Evolutionary conservation across 2,797 vertebrate species (phyloP).

Genomic region (Uromys caudimaculatus): DNA sequence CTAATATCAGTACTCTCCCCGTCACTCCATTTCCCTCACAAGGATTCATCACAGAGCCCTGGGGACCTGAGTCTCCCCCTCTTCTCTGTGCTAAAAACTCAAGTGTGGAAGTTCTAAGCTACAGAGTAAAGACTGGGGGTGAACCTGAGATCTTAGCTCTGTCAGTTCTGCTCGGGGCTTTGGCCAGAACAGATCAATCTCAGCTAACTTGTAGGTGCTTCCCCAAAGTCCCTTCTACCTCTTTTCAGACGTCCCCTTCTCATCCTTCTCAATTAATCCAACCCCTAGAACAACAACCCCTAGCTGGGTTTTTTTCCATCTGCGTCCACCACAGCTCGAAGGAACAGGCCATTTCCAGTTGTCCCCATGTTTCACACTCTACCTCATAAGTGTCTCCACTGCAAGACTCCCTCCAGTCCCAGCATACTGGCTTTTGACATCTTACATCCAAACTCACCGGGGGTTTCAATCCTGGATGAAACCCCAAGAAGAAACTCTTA

Average conservation of each 20-base stretch:
- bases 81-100: background rate
- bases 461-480: slow-evolving; percentile 3
- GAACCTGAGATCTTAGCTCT: background rate
- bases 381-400: background rate
- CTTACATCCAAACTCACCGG: slow-evolving; percentile 23
- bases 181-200: background rate
- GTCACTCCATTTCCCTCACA: background rate
- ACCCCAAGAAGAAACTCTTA: background rate
- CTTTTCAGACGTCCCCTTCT: background rate
- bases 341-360: background rate
- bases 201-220: background rate
- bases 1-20: background rate
- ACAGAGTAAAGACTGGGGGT: background rate
- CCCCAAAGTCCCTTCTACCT: background rate
- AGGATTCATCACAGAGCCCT: background rate
- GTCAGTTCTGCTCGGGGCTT: background rate
- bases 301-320: background rate
- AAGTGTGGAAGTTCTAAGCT: slow-evolving; percentile 34
- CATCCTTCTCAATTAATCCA: slow-evolving; percentile 14
- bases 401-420: slow-evolving; percentile 9
- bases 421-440: background rate
- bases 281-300: background rate
- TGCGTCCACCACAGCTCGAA: slow-evolving; percentile 1
- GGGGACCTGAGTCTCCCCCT: background rate
- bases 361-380: background rate